A percentile compares a stretch with the other conserved stretches of the same genome.
These are phyloP conservation scores for Sinhomidia bicolor DNA, from an alignment of 2,888 invertebrate species.

Conservation along the genomic window DNA sequence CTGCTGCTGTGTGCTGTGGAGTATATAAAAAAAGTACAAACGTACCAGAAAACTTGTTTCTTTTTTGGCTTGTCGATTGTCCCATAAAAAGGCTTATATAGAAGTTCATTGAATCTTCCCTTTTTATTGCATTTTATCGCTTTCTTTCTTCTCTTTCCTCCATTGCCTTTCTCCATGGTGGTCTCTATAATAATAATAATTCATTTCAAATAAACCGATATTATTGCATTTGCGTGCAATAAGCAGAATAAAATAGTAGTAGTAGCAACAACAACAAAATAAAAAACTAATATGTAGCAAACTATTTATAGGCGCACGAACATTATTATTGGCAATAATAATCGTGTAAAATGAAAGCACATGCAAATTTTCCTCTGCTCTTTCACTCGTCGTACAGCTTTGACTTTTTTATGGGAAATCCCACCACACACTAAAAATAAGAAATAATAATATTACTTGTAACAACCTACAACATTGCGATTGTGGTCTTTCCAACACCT, in stretches of 20 bases:
- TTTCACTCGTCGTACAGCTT: too few relatives aligned
- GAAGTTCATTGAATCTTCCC: slow-evolving; percentile 53
- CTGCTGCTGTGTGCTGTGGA: too few relatives aligned
- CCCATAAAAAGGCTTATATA: slow-evolving; percentile 24
- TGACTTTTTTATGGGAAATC: neutral
- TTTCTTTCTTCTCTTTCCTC: neutral
- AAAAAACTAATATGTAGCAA: too few relatives aligned
- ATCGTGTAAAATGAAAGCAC: neutral
- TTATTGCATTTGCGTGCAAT: neutral
- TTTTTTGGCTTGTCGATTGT: neutral
- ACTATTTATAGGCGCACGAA: neutral
- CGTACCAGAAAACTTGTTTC: neutral
- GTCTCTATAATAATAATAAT: too few relatives aligned
- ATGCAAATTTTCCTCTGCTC: neutral
- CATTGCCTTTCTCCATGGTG: neutral
- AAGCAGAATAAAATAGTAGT: too few relatives aligned
- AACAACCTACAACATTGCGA: neutral
- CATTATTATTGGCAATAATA: neutral
- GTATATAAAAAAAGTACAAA: neutral
- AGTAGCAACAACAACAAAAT: too few relatives aligned
- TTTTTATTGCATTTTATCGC: neutral
- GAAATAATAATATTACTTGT: neutral
- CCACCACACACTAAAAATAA: too few relatives aligned
- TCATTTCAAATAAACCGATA: neutral
- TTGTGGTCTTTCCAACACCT: neutral